phyloP scores from a whole-genome alignment of 2,888 invertebrate species.

The Cinara cedri region DNA sequence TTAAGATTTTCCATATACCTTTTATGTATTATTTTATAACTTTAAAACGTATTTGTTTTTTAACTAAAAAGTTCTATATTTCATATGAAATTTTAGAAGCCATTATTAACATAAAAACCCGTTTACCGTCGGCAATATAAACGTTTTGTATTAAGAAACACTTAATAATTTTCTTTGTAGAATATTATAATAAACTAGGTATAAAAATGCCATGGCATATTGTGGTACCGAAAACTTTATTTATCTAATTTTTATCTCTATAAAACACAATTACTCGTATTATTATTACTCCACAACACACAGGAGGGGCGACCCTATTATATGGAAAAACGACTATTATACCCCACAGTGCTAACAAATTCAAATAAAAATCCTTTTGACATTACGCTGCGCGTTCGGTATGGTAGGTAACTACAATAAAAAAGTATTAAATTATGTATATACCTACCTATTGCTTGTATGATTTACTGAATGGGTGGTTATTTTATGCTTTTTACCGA shows the following conservation, averaged over 20 bases:
- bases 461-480: not conserved
- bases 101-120: no score
- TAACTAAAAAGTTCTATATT: not conserved
- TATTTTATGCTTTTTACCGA: not conserved
- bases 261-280: slow-evolving; percentile 17
- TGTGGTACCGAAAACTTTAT: slow-evolving; percentile 25
- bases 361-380: slow-evolving; percentile 14
- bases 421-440: not conserved
- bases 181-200: not conserved
- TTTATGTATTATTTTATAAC: no score
- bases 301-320: not conserved
- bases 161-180: not conserved
- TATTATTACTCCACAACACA: slow-evolving; percentile 29
- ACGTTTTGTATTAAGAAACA: not conserved
- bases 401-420: not conserved
- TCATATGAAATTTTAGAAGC: not conserved
- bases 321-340: not conserved
- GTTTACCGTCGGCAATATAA: no score
- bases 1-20: no score
- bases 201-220: slow-evolving; percentile 29
- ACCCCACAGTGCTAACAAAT: not conserved
- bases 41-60: not conserved
- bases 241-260: slow-evolving; percentile 31
- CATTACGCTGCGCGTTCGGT: not conserved
- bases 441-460: not conserved